Conservation (phyloP, 2,888 invertebrate species). For the Rotaria macrura region DNA sequence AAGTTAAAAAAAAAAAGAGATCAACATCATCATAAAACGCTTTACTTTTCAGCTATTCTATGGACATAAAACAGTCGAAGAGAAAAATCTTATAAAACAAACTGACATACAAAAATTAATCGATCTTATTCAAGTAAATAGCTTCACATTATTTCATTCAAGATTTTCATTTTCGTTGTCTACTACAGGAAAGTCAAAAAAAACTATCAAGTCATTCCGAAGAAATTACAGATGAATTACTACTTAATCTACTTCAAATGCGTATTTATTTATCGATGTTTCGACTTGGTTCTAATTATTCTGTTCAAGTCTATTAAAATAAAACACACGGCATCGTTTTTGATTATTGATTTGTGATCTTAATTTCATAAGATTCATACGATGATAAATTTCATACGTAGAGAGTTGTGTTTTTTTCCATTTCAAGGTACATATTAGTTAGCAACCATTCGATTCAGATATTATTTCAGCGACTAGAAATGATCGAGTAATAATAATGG, state of each 20-base stretch:
- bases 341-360: no score
- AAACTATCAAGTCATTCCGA: not conserved
- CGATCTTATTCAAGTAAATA: not conserved
- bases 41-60: not conserved
- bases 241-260: not conserved
- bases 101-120: not conserved
- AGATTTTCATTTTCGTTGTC: not conserved
- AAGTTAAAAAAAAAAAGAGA: not conserved
- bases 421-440: no score
- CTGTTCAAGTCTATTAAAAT: not conserved
- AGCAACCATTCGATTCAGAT: no score
- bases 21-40: no score
- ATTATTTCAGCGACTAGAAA: no score
- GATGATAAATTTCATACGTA: no score
- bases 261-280: not conserved
- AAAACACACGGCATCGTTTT: no score
- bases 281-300: not conserved
- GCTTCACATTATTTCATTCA: not conserved
- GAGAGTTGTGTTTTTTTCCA: no score
- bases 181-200: not conserved
- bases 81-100: not conserved
- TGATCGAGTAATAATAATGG: no score
- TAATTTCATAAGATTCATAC: no score
- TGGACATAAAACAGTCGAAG: not conserved
- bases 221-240: not conserved